Percentiles rank a stretch among this genome's conserved stretches.
These are phyloP conservation scores for Quadroppia sp. DNA, from an alignment of 2,888 invertebrate species.

Conservation along the genomic window DNA sequence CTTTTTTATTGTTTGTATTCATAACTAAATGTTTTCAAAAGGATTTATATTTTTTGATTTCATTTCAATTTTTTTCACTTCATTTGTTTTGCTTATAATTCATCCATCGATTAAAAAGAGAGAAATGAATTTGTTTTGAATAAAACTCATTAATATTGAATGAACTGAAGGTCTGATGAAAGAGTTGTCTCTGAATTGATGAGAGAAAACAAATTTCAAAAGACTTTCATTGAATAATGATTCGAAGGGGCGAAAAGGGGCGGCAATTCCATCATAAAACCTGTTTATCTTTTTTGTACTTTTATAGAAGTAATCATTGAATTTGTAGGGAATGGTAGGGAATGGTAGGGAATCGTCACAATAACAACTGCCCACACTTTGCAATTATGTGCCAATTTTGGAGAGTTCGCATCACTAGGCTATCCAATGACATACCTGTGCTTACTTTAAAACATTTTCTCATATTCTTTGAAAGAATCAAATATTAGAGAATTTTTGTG, in stretches of 20 bases:
- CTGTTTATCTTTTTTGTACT: constrained; percentile 28
- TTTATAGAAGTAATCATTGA: constrained; percentile 26
- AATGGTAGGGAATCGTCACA: too few relatives aligned
- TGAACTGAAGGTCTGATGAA: not conserved
- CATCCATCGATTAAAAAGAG: too few relatives aligned
- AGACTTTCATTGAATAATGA: not conserved
- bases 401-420: not conserved
- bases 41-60: too few relatives aligned
- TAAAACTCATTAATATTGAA: too few relatives aligned
- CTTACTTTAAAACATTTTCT: constrained; percentile 9
- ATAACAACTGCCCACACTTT: not conserved
- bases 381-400: constrained; percentile 22
- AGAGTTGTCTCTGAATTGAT: not conserved
- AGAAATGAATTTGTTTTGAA: too few relatives aligned
- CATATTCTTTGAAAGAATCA: not conserved
- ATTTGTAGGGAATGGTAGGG: not conserved
- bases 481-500: not conserved
- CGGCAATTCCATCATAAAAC: not conserved
- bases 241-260: not conserved
- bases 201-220: constrained; percentile 11
- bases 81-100: too few relatives aligned
- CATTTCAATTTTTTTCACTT: too few relatives aligned
- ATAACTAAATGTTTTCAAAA: too few relatives aligned
- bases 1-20: too few relatives aligned
- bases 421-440: not conserved